Evolutionary conservation across 1,140 invertebrate genomes (phyloP).

Genomic region (Aphelinus atriplicis): DNA sequence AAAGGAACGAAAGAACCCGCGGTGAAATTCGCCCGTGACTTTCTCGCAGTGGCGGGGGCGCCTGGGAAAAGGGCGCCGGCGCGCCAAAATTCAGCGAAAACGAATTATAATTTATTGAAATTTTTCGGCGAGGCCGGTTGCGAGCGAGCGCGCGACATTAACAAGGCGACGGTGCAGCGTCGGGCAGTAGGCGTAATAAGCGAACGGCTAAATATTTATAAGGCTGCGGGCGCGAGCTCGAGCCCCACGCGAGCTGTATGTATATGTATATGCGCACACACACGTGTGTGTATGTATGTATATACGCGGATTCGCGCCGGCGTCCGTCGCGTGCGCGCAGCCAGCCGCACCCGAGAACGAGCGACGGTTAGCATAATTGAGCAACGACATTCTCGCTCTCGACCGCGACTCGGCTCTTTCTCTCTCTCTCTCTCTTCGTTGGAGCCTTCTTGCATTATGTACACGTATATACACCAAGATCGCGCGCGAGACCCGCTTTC

Average conservation of each 20-base stretch:
- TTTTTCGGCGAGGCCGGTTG: no score
- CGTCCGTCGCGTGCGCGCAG: conserved; percentile 22
- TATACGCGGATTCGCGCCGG: no score
- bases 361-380: conserved; percentile 36
- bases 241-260: conserved; percentile 9
- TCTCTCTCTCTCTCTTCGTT: not conserved
- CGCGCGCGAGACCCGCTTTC: no score
- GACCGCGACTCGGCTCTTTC: not conserved
- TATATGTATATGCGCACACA: no score
- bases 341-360: not conserved
- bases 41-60: no score
- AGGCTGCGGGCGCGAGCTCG: not conserved
- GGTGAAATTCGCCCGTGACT: no score
- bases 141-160: not conserved
- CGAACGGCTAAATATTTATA: conserved; percentile 39
- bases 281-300: no score
- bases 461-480: not conserved
- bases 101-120: no score
- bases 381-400: conserved; percentile 30
- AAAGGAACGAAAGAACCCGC: no score
- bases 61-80: no score
- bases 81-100: no score
- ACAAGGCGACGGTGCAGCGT: conserved; percentile 12
- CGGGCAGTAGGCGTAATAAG: conserved; percentile 11
- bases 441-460: not conserved